Evolutionary conservation across 2,888 invertebrate genomes (phyloP), one percentile per base, ranked within the genome.

Genomic region (Macroteleia sp.): DNA sequence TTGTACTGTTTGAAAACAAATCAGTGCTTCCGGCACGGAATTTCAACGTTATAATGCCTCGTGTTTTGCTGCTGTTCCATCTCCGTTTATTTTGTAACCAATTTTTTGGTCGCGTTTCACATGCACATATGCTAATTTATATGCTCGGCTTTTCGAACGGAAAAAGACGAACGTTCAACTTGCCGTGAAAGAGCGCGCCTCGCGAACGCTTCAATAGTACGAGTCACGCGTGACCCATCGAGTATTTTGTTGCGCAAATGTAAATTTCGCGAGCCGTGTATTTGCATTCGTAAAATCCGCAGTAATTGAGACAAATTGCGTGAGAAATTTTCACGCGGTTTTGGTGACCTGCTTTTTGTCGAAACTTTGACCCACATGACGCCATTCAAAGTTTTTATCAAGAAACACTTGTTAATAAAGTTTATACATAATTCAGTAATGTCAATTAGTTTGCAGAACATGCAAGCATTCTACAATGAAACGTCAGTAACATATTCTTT

Each of bases 61-160:
- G 56, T 32, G 50, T 62, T 69, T 48, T 36, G 34, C 69, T 57
- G 46, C 36, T 46, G 14, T 54, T 48, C 39, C 36, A n/a, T 30
- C 25, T 48, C 34, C 44, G 44, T 70, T 20, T 20, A 28, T 66
- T 50, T 59, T 19, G 14, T 41, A 16, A 5, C 25, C 17, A n/a
- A 12, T 19, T 64, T 54, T 46, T 74, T 36, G 59, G 44, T 64
- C 42, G 73, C 73, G 52, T 52, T 74, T 74, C 34, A 59, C 73
- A 48, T 69, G 66, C 76, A 70, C 64, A 41, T 64, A 52, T 52
- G 61, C 44, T 70, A 77, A 70, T 77, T 70, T 77, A 61, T 66
- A 69, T 64, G 76, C 64, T 69, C 76, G 69, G 57, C 62, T 69
- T 69, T 76, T 64, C 64, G 52, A 62, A 76, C 56, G 48, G 62